These are phyloP conservation scores for Iguana delicatissima DNA, from an alignment of 2,797 vertebrate species.

Conservation along the genomic window DNA sequence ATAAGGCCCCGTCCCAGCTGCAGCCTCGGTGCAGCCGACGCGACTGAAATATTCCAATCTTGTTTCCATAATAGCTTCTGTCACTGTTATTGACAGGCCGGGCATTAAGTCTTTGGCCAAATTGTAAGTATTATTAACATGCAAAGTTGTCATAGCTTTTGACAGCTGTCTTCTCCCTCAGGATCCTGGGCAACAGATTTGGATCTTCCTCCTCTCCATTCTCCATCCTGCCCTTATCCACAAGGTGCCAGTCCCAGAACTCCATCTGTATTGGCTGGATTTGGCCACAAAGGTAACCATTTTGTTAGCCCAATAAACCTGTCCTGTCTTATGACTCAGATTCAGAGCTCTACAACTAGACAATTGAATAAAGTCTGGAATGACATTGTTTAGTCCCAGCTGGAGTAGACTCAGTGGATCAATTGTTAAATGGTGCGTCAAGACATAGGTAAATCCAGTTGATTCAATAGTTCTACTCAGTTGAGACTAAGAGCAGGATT, in stretches of 20 bases:
- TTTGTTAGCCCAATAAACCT: background rate
- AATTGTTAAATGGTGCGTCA: no score
- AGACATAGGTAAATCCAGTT: no score
- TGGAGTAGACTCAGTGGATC: no score
- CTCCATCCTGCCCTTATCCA: background rate
- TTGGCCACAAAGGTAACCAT: no score
- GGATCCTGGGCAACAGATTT: constrained; percentile 33
- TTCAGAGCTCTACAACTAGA: background rate
- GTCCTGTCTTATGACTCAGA: background rate
- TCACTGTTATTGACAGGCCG: constrained; percentile 70
- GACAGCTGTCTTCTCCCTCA: constrained; percentile 70
- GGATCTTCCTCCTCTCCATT: background rate
- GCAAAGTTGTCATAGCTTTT: constrained; percentile 68
- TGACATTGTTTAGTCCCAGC: no score
- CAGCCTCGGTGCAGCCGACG: background rate
- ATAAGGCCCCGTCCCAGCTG: constrained; percentile 29
- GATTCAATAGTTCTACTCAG: no score
- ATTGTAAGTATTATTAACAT: constrained; percentile 76
- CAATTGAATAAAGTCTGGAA: no score
- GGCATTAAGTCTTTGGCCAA: constrained; percentile 77
- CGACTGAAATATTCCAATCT: constrained; percentile 65
- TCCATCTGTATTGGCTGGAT: no score
- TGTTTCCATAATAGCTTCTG: constrained; percentile 76
- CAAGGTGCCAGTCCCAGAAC: background rate
- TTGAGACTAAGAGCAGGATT: no score